Base-by-base conservation (phyloP, 1,140 invertebrate genomes). In the Hylyphantes graminicola region DNA sequence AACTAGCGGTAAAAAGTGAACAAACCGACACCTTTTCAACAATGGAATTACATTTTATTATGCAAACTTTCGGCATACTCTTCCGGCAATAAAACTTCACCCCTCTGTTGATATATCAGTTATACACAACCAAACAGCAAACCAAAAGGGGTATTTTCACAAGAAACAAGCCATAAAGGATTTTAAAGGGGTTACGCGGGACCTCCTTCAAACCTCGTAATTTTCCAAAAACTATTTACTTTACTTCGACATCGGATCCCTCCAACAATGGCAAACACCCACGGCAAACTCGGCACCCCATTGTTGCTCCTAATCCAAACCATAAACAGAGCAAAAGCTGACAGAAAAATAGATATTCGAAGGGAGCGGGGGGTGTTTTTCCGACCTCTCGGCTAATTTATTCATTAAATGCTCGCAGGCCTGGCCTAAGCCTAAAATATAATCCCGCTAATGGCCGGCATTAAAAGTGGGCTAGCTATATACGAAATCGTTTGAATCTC, bases 331-430 rank as follows among this genome's bases (percentile, higher is more conserved):
- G 74, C 80, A 74, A 81, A 81, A 73, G 79, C 55, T 48, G 12
- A 70, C 35, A 19, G 65, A 73, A 63, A 80, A 64, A 70, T 63
- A 61, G 51, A 48, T 50, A 50, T 70, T 80, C 65, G 21, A 51
- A 35, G 12, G 21, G 4, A n/a, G 11, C 13, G 6, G 19, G 54
- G 54, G 48, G 10, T 74, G 12, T 50, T 74, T 74, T 74, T 74
- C 57, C 57, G 55, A 15, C 17, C 73, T 9, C 19, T 59, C 73
- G 55, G 80, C 80, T 83, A 83, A 83, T 83, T 83, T 83, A 83
- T 83, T 83, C 80, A 83, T 83, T 83, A 83, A 83, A 83, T 83
- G 70, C 59, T 75, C 80, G 65, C 21, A 83, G 80, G 57, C 70
- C 15, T n/a, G 57, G 48, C 59, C 63, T 83, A 83, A 83, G 72